Base-by-base conservation (phyloP, 2,888 invertebrate genomes). In the Pycnomerus fuliginosus region DNA sequence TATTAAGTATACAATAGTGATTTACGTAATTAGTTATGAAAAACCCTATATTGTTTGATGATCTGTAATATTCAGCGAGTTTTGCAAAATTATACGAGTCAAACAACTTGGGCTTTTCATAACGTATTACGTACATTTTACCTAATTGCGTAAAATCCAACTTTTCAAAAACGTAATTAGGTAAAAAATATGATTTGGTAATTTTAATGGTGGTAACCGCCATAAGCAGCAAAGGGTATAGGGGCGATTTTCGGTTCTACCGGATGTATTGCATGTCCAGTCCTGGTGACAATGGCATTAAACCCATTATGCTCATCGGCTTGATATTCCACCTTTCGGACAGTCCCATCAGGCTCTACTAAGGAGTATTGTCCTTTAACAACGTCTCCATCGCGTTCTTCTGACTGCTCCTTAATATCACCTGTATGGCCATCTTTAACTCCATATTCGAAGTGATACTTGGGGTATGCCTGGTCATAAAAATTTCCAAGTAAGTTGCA, bases 281-380 rank as follows among this genome's bases (percentile, higher is more conserved):
- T 68, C 60, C 76, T 75, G 68, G 77, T 78, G 0, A 80, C 80
- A 8, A 80, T 74, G 1, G 80, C 80, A 62, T 80, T 80, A 69
- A 80, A 80, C 41, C 80, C 80, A 62, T 62, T 68, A 34, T 67
- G 64, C 1, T 62, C 79, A 56, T 82, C 82, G 22, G 81, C 83
- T 62, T 76, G 78, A 71, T 83, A 83, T 57, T 82, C 79, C 15
- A 83, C 83, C 60, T 80, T 82, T 61, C 83, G 75, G 62, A 75
- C 71, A 35, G 80, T 76, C 59, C 83, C 83, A 57, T 81, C 82
- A 7, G 83, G 80, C 58, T 83, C 83, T 16, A 82, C 72, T 4
- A 83, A 74, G 48, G 80, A 80, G 62, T 84, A 84, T 62, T 82
- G 80, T 67, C 87, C 87, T 75, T 81, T 82, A 13, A 87, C 86